Base-by-base conservation (phyloP, 1,140 invertebrate genomes). In the Micrasema longulum region DNA sequence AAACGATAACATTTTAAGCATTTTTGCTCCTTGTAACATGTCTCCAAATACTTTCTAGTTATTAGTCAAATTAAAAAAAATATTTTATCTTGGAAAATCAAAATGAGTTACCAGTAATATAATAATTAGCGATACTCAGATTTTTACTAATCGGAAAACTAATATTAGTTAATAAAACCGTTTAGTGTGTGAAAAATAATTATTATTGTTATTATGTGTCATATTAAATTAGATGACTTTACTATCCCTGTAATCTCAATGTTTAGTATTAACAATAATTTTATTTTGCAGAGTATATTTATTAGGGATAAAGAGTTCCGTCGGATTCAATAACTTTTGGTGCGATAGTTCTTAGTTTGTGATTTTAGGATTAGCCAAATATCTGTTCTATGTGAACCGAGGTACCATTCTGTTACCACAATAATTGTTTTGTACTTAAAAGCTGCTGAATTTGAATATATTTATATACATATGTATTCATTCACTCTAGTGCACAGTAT, bases 341-440 rank as follows among this genome's bases (percentile, higher is more conserved):
- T 53, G 53, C 20, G 53, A 20, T 31, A 36, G 31, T 31, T 18
- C 53, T 18, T 57, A 57, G 53, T 57, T 57, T 57, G 53, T 57
- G 53, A 57, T 57, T 57, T 57, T 57, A 57, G 53, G 53, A n/a
- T 57, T 57, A 57, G 53, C 53, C n/a, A 38, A 38, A 36, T 18
- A 22, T 22, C 26, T 53, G 50, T 18, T 16, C 18, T 45, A n/a
- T 0, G 43, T 45, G 6, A 2, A 45, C 43, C 43, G 43, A 16
- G 9, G n/a, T 45, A 16, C n/a, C n/a, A n/a, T n/a, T n/a, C n/a
- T n/a, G n/a, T n/a, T n/a, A n/a, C n/a, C n/a, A n/a, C n/a, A n/a
- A n/a, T n/a, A n/a, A n/a, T n/a, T n/a, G n/a, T n/a, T n/a, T n/a
- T n/a, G n/a, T n/a, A n/a, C n/a, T n/a, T n/a, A n/a, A n/a, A n/a